Conservation (phyloP, 1,140 invertebrate genomes). For the Pachyrhynchus sulphureomaculatus region DNA sequence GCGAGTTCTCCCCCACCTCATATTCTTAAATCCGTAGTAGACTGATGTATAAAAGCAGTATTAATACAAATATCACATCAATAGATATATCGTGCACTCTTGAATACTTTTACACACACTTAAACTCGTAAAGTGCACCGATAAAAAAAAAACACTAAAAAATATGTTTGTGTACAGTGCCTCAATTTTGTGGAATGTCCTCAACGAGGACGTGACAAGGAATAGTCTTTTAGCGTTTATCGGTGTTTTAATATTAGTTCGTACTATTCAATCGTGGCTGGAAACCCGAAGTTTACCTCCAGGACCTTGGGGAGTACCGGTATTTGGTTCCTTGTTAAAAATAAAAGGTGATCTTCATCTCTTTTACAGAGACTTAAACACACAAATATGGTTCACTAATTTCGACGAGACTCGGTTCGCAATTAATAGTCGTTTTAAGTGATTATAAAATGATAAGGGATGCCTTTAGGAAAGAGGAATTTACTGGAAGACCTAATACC, state of each 20-base stretch:
- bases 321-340: slow-evolving; percentile 80
- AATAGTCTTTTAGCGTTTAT: slow-evolving; percentile 57
- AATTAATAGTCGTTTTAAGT: slow-evolving; percentile 80
- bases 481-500: slow-evolving; percentile 80
- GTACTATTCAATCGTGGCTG: slow-evolving; percentile 56
- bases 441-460: slow-evolving; percentile 82
- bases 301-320: slow-evolving; percentile 80
- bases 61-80: slow-evolving; percentile 38
- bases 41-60: slow-evolving; percentile 43
- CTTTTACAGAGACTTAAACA: slow-evolving; percentile 71
- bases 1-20: slow-evolving; percentile 31
- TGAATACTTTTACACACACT: slow-evolving; percentile 26
- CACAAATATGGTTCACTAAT: slow-evolving; percentile 79
- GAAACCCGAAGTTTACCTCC: slow-evolving; percentile 69
- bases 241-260: slow-evolving; percentile 54
- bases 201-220: slow-evolving; percentile 38
- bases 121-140: slow-evolving; percentile 1
- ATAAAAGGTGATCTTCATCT: slow-evolving; percentile 75
- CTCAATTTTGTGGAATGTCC: slow-evolving; percentile 42
- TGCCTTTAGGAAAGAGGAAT: slow-evolving; percentile 80
- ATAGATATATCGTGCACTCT: slow-evolving; percentile 30
- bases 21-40: slow-evolving; percentile 39
- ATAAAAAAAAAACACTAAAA: slow-evolving; percentile 20
- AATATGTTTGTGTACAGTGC: slow-evolving; percentile 48
- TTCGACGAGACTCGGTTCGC: slow-evolving; percentile 75